These are phyloP conservation scores for Eueremaeus valkanovi DNA, from an alignment of 2,888 invertebrate species.

Conservation along the genomic window DNA sequence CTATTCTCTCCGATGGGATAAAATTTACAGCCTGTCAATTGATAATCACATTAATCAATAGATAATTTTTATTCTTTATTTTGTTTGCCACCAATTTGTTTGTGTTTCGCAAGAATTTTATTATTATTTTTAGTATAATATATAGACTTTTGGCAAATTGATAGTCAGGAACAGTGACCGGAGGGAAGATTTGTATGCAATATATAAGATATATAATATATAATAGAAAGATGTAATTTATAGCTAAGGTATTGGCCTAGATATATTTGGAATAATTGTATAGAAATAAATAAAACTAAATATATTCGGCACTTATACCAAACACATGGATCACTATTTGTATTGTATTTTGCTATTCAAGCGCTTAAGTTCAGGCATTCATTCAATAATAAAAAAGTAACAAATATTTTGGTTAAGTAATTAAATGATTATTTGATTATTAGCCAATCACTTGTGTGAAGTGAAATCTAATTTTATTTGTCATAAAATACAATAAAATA, in stretches of 20 bases:
- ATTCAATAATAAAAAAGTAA: not conserved
- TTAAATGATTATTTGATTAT: not conserved
- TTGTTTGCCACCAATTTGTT: not conserved
- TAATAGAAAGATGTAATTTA: not conserved
- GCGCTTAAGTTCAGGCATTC: constrained; percentile 4
- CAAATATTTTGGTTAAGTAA: constrained; percentile 1
- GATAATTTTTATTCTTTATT: no score
- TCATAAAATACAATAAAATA: constrained; percentile 1
- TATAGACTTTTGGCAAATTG: not conserved
- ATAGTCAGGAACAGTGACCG: constrained; percentile 2
- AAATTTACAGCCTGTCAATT: constrained; percentile 63
- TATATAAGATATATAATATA: no score
- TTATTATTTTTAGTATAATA: not conserved
- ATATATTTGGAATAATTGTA: not conserved
- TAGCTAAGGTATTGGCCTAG: constrained; percentile 22
- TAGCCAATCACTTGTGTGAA: not conserved
- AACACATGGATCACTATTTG: not conserved
- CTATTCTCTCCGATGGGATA: constrained; percentile 77
- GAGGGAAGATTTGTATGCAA: not conserved
- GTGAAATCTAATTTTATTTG: constrained; percentile 1
- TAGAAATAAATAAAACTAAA: constrained; percentile 1
- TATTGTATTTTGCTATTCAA: constrained; percentile 17
- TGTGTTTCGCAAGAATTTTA: not conserved
- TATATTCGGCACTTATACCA: not conserved
- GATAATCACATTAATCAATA: not conserved